phyloP scores from a whole-genome alignment of 2,113 vertebrate genomes.

The Meriones unguiculatus region DNA sequence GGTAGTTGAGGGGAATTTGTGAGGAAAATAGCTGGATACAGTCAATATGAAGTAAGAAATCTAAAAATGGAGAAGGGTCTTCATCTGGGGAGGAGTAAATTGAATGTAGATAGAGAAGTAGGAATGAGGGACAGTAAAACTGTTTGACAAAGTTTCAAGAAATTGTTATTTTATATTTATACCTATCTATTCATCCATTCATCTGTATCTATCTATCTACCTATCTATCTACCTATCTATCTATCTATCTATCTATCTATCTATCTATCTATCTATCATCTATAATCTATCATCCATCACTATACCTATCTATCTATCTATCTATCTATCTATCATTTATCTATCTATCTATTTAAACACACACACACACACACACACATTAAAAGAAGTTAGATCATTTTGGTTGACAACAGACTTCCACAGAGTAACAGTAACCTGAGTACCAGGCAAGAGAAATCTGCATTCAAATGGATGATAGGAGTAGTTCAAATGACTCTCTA shows the following conservation, averaged over 20 bases:
- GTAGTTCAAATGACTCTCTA: neutral
- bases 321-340: too few relatives aligned
- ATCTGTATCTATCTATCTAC: neutral
- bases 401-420: neutral
- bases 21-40: neutral
- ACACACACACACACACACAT: neutral
- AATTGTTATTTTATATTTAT: neutral
- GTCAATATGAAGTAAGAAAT: neutral
- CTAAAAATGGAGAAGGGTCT: neutral
- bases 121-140: neutral
- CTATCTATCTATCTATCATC: too few relatives aligned
- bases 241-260: too few relatives aligned
- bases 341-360: neutral
- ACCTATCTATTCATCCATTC: neutral
- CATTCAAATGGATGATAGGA: neutral
- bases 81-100: neutral
- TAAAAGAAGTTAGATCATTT: neutral
- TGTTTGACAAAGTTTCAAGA: neutral
- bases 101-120: neutral
- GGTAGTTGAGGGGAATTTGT: neutral
- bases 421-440: neutral
- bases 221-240: neutral
- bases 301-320: too few relatives aligned
- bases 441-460: neutral
- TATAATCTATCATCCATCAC: too few relatives aligned